These are phyloP conservation scores for Montipora capricornis DNA, from an alignment of 64 coral and sea anemone species.

Conservation along the genomic window DNA sequence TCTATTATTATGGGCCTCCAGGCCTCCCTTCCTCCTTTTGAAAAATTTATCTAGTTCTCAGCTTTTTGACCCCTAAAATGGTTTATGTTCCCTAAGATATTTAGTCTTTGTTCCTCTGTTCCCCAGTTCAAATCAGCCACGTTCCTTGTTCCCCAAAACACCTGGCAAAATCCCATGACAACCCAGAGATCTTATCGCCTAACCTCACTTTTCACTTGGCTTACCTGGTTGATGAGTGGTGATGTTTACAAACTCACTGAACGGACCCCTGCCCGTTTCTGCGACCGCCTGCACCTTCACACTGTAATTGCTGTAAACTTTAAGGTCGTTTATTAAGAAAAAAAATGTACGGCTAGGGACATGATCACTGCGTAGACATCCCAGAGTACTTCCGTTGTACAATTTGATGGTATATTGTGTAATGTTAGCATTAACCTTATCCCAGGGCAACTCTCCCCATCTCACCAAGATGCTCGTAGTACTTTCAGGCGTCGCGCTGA, in stretches of 20 bases:
- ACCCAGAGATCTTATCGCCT: no score
- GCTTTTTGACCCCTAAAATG: no score
- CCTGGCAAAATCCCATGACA: no score
- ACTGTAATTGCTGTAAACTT: no score
- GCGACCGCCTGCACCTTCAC: neutral
- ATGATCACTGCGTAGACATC: rapidly evolving
- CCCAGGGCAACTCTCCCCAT: neutral
- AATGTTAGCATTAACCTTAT: neutral
- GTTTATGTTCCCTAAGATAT: no score
- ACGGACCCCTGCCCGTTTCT: neutral
- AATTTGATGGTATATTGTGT: neutral
- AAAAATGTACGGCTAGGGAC: neutral
- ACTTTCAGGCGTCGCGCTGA: neutral
- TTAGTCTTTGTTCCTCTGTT: no score
- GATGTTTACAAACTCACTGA: neutral
- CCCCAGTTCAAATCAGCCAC: no score
- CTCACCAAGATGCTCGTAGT: neutral
- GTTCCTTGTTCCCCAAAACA: no score
- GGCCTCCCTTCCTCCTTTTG: no score
- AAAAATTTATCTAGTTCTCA: no score
- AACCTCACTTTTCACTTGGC: no score
- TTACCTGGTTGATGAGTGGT: conserved; percentile 48
- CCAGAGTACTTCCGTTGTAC: neutral
- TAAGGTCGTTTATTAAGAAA: neutral
- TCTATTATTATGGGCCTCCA: no score